A percentile compares a stretch with the other conserved stretches of the same genome.
These are phyloP conservation scores for Saxidomus purpurata DNA, from an alignment of 1,140 invertebrate species.

Conservation along the genomic window DNA sequence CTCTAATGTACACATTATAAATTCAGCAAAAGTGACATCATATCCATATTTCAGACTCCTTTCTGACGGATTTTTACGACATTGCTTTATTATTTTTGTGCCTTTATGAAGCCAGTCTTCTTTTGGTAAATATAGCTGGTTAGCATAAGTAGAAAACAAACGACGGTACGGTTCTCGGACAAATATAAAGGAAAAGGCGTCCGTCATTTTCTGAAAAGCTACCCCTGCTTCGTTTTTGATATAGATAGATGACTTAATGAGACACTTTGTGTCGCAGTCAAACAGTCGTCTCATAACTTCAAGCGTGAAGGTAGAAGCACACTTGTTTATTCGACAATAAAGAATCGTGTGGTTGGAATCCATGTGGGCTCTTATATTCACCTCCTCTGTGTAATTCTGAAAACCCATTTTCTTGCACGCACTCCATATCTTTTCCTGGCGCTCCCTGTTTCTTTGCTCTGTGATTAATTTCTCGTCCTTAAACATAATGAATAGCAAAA, in stretches of 20 bases:
- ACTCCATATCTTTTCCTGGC: background rate
- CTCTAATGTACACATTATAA: background rate
- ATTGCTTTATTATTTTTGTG: background rate
- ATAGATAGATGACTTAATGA: background rate
- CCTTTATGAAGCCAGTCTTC: background rate
- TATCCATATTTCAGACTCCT: constrained; percentile 8
- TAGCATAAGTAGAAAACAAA: background rate
- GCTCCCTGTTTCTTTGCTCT: background rate
- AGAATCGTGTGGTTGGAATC: background rate
- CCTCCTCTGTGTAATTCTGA: background rate
- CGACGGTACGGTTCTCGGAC: background rate
- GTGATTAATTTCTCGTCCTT: background rate
- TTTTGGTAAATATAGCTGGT: constrained; percentile 18
- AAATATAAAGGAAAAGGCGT: background rate
- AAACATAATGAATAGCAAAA: too few species aligned
- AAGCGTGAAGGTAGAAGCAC: background rate
- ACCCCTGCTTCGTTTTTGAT: background rate
- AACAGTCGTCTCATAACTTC: background rate
- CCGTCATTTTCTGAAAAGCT: background rate
- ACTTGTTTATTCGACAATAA: constrained; percentile 6
- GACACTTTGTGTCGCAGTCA: constrained; percentile 20
- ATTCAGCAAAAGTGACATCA: constrained; percentile 33
- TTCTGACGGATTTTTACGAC: background rate
- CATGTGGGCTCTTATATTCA: background rate
- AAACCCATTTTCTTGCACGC: background rate